These are phyloP conservation scores for Anas bahamensis DNA, from an alignment of 2,797 vertebrate species.

Conservation along the genomic window DNA sequence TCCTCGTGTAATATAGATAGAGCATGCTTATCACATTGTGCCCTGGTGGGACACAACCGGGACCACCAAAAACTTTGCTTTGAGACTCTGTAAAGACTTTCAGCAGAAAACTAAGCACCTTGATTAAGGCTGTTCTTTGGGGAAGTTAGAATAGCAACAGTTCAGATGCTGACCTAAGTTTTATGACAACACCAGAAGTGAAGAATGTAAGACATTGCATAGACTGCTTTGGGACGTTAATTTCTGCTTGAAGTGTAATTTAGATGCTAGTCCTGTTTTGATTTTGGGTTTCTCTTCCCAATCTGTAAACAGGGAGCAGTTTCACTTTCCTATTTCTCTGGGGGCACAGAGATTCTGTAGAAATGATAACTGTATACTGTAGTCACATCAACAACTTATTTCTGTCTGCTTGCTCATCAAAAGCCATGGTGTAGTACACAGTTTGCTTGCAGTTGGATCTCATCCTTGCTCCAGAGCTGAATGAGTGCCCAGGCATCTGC, in stretches of 20 bases:
- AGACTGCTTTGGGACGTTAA: not conserved
- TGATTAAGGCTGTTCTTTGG: not conserved
- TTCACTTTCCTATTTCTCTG: not conserved
- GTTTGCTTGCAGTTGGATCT: not conserved
- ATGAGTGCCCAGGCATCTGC: constrained; percentile 9
- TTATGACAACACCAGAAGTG: not conserved
- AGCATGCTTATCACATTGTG: not conserved
- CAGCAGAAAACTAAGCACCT: not conserved
- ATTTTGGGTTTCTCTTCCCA: not conserved
- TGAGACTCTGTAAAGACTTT: not conserved
- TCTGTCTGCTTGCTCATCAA: not conserved
- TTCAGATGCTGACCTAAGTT: not conserved
- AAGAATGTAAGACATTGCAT: not conserved
- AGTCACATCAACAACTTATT: not conserved
- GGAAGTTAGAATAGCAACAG: not conserved
- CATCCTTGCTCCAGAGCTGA: not conserved
- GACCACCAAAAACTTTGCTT: not conserved
- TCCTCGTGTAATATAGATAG: not conserved
- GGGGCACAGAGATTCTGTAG: not conserved
- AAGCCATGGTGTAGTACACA: not conserved
- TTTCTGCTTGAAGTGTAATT: not conserved
- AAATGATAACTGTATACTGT: not conserved
- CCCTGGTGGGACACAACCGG: not conserved
- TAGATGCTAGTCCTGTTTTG: not conserved
- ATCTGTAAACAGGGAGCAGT: not conserved